Base-by-base conservation (phyloP, 2,113 vertebrate genomes). In the Nyctibius bracteatus region DNA sequence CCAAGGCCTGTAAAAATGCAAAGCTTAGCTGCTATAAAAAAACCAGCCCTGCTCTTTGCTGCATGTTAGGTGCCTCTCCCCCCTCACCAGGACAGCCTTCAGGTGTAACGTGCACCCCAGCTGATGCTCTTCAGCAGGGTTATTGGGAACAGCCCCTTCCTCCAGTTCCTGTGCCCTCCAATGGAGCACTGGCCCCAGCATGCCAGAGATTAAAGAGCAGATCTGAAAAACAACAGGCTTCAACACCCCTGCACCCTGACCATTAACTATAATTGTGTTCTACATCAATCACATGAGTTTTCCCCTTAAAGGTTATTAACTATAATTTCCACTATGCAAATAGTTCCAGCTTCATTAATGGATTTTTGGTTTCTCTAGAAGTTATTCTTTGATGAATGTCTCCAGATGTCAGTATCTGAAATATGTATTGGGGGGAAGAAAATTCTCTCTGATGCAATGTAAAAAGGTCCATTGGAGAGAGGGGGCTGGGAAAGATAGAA, bases 301-400 rank as follows among this genome's bases (percentile, higher is more conserved):
- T 90, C 88, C 90, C 95, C 92, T 96, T 95, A 95, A 97, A 96
- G 88, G 96, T 96, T 96, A 96, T 96, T 95, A 97, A 93, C 94
- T 90, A 86, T 94, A 96, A 97, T 96, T 95, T 97, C 82, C 88
- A 67, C 93, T 96, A 96, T 97, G 96, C 96, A 96, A 96, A 96
- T 97, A 96, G 75, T 96, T 93, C 92, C 92, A 96, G 96, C 90
- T 96, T 96, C 96, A 97, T 96, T 97, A 96, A 96, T 93, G 88
- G 92, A 94, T 96, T 96, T 95, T 83, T 95, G 68, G 95, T 94
- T 94, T 90, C 94, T 54, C 63, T 72, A 92, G 93, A 90, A 96
- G 90, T 94, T 94, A 33, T 84, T 95, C 95, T 96, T 96, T 96
- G 96, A 97, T 95, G 90, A 93, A 96, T 94, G 95, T 96, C 86